Evolutionary conservation across 2,888 invertebrate genomes (phyloP).

Genomic region (Teinopalpus imperialis): DNA sequence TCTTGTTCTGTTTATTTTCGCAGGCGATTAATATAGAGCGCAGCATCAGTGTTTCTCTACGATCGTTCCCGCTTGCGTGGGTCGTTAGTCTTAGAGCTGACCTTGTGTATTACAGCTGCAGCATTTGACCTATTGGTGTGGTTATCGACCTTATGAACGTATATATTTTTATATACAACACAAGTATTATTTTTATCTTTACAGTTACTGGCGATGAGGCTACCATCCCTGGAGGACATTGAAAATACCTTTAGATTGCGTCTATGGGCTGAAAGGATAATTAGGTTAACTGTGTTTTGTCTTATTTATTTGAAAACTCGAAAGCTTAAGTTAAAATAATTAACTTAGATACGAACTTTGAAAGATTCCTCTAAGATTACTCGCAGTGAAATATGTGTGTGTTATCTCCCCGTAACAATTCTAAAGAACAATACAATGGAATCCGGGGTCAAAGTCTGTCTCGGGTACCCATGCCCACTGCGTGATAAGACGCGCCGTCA

Average conservation of each 20-base stretch:
- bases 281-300: too few relatives aligned
- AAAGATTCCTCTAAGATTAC: constrained; percentile 5
- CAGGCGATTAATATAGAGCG: not conserved
- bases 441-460: constrained; percentile 43
- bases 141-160: constrained; percentile 2
- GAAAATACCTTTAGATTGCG: too few relatives aligned
- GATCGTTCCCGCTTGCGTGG: not conserved
- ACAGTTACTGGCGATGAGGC: too few relatives aligned
- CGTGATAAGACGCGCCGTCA: constrained; percentile 11
- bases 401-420: constrained; percentile 21
- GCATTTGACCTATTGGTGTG: constrained; percentile 2
- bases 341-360: too few relatives aligned
- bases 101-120: too few relatives aligned
- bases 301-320: too few relatives aligned
- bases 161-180: too few relatives aligned
- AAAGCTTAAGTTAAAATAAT: too few relatives aligned
- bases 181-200: too few relatives aligned
- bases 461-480: constrained; percentile 3
- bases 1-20: not conserved
- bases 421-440: constrained; percentile 26
- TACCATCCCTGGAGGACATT: too few relatives aligned
- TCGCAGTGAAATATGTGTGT: not conserved
- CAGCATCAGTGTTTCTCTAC: not conserved
- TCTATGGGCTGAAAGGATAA: too few relatives aligned
- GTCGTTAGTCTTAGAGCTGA: constrained; percentile 7